Evolutionary conservation across 1,140 invertebrate genomes (phyloP).

Genomic region (Leptinotarsa lineolata): DNA sequence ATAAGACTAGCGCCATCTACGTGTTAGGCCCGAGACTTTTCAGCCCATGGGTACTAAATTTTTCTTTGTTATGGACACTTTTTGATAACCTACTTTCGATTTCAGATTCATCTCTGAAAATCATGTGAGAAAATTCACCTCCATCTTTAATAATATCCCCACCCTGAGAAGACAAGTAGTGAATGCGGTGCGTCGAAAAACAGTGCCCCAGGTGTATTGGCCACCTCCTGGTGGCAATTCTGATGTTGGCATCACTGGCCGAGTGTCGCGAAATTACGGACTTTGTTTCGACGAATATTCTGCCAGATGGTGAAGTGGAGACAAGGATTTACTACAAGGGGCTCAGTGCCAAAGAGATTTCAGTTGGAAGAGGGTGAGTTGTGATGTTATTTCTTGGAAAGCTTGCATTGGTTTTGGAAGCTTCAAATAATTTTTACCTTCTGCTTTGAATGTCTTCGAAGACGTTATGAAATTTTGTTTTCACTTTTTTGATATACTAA

Average conservation of each 20-base stretch:
- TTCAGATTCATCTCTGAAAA: background rate
- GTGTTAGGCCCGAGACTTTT: too few relatives aligned
- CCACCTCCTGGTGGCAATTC: constrained; percentile 43
- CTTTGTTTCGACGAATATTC: constrained; percentile 63
- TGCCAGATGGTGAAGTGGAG: constrained; percentile 68
- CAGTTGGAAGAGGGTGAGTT: constrained; percentile 61
- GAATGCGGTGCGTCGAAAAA: constrained; percentile 38
- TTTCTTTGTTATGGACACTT: too few relatives aligned
- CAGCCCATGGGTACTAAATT: too few relatives aligned
- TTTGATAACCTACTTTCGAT: background rate
- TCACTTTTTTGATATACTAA: too few relatives aligned
- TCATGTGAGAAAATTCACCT: background rate
- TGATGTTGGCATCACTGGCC: constrained; percentile 18
- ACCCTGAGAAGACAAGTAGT: constrained; percentile 16
- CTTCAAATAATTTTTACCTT: too few relatives aligned
- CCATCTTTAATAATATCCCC: background rate
- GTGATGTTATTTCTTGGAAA: background rate
- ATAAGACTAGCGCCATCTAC: too few relatives aligned
- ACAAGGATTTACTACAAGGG: constrained; percentile 64
- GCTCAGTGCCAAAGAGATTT: constrained; percentile 68
- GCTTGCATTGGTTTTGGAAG: too few relatives aligned
- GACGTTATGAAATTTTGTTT: too few relatives aligned
- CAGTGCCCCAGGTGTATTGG: constrained; percentile 39
- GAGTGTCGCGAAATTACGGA: constrained; percentile 55
- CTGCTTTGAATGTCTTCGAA: too few relatives aligned